Conservation (phyloP, 2,888 invertebrate species). For the Blera fallax region DNA sequence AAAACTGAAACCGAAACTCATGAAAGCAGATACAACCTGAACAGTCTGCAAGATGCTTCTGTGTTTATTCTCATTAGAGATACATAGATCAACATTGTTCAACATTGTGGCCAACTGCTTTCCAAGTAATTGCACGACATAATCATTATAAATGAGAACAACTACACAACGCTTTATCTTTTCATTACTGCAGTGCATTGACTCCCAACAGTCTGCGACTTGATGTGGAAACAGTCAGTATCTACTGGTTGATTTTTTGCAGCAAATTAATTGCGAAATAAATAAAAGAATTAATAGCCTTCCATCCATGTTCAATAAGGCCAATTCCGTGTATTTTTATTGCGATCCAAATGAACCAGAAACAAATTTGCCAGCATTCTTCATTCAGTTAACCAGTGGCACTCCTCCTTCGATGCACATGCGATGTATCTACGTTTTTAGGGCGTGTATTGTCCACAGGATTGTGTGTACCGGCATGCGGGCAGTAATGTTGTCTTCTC, state of each 20-base stretch:
- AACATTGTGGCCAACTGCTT: neutral
- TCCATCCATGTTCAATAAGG: neutral
- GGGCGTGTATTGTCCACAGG: too few species aligned
- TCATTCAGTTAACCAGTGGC: neutral
- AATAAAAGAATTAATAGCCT: neutral
- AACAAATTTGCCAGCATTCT: slow-evolving; percentile 9
- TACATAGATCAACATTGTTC: neutral
- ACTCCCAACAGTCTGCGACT: neutral
- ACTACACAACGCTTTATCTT: neutral
- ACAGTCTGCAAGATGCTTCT: neutral
- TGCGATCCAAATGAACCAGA: slow-evolving; percentile 1
- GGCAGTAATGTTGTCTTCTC: neutral
- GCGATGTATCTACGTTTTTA: neutral
- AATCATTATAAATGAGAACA: neutral
- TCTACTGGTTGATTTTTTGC: neutral
- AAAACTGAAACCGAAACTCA: neutral
- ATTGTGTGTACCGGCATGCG: neutral
- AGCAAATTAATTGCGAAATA: neutral
- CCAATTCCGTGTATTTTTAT: neutral
- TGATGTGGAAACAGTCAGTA: neutral
- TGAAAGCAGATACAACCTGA: neutral
- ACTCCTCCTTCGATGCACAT: too few species aligned
- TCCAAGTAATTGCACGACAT: neutral
- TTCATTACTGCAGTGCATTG: neutral
- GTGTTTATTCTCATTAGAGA: slow-evolving; percentile 5